These are phyloP conservation scores for Scaeva pyrastri DNA, from an alignment of 2,888 invertebrate genomes.

Conservation along the genomic window DNA sequence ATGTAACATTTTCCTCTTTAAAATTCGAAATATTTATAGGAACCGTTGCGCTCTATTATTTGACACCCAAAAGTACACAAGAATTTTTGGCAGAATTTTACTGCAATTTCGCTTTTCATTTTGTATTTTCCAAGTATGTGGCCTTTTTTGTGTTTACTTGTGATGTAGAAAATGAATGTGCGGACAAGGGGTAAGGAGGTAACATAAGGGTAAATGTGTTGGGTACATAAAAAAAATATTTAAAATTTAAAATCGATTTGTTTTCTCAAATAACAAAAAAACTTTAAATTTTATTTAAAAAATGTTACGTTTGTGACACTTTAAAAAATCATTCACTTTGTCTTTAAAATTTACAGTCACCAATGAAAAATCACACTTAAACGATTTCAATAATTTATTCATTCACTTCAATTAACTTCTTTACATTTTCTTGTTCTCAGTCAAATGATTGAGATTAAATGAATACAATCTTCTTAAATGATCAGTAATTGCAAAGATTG, in stretches of 20 bases:
- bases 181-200: too few relatives aligned
- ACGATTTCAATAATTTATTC: too few relatives aligned
- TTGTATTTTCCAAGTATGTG: conserved; percentile 24
- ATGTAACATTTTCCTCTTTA: conserved; percentile 27
- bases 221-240: neutral
- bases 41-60: conserved; percentile 51
- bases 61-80: conserved; percentile 49
- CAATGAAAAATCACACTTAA: too few relatives aligned
- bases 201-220: neutral
- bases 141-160: neutral
- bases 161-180: neutral
- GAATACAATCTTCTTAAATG: too few relatives aligned
- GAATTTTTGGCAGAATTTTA: conserved; percentile 37
- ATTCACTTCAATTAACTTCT: too few relatives aligned
- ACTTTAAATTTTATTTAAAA: neutral
- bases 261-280: neutral
- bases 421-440: too few relatives aligned
- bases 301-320: too few relatives aligned
- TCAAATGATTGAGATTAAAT: too few relatives aligned
- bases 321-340: too few relatives aligned
- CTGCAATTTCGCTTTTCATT: conserved; percentile 51
- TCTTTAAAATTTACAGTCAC: too few relatives aligned
- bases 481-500: too few relatives aligned
- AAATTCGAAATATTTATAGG: conserved; percentile 46
- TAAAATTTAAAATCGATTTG: neutral